Base-by-base conservation (phyloP, 1,140 invertebrate species). In the Brachionus manjavacas region DNA sequence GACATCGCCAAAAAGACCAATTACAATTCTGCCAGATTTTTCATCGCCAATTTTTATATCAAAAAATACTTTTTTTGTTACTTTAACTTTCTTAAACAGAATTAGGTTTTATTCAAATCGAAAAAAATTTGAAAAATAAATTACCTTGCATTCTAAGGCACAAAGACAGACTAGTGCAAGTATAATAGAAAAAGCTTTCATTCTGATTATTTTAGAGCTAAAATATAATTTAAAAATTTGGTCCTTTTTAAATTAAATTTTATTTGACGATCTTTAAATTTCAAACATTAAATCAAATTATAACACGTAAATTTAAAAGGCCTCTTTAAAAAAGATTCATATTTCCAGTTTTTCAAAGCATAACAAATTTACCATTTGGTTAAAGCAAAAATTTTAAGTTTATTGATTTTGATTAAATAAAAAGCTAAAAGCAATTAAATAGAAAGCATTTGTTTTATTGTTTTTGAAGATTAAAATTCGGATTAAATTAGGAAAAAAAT, bases 1-100 rank as follows among this genome's bases (percentile, higher is more conserved):
- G 46, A 96, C 92, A 91, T 99, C 96, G 2, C 96, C 94, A 91
- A 96, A 99, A 7, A 99, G 89, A 90, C 99, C 97, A 89, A 99
- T 94, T 85, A 97, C 94, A 91, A 99, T 94, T 83, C 96, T 92
- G 3, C 97, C 97, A 88, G 94, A 89, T 85, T 92, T 92, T 20
- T 89, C 94, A 39, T 85, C 94, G 1, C 94, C 95, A 79, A 95
- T 93, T 86, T 92, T 93, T 16, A 97, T 93, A 88, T 97, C 95
- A 86, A 97, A 94, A 89, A 95, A 97, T 1, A 97, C 95, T 91
- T 96, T 84, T 55, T 84, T 66, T 16, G 83, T 84, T 8, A 84
- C 83, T 68, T 83, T 52, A 20, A 83, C 28, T 81, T 81, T 81
- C 79, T 81, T 64, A 35, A 35, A 35, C 7, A 7, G 4, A 35